Conservation (phyloP, 2,888 invertebrate genomes). For the Mesoligia furuncula region DNA sequence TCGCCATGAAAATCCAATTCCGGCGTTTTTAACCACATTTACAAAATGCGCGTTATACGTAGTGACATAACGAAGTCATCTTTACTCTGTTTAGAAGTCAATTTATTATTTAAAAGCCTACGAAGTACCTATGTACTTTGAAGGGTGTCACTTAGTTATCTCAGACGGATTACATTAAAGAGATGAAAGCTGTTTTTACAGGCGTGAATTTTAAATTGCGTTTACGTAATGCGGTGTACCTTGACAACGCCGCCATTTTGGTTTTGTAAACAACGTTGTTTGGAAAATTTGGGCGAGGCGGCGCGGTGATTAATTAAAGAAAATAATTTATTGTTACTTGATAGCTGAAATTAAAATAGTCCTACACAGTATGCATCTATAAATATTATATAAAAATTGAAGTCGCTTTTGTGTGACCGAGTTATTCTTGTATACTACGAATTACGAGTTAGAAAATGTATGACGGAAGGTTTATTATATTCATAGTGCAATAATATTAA, state of each 20-base stretch:
- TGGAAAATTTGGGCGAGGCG: slow-evolving; percentile 35
- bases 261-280: slow-evolving; percentile 58
- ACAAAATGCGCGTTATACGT: slow-evolving; percentile 33
- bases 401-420: background rate
- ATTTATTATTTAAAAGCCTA: slow-evolving; percentile 68
- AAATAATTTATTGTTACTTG: slow-evolving; percentile 42
- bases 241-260: slow-evolving; percentile 61
- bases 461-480: background rate
- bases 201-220: slow-evolving; percentile 85
- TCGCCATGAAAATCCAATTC: slow-evolving; percentile 27
- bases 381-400: slow-evolving; percentile 2
- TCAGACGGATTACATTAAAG: slow-evolving; percentile 79
- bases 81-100: slow-evolving; percentile 60
- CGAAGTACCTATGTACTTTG: slow-evolving; percentile 62
- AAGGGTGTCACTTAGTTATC: slow-evolving; percentile 78
- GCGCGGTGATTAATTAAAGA: slow-evolving; percentile 45
- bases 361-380: background rate
- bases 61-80: slow-evolving; percentile 49
- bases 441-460: background rate
- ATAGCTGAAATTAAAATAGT: slow-evolving; percentile 16
- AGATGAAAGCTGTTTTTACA: slow-evolving; percentile 85
- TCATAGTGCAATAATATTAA: background rate
- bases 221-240: slow-evolving; percentile 70
- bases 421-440: background rate
- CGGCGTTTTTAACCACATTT: slow-evolving; percentile 43